A percentile compares a stretch with the other conserved stretches of the same genome.
These are phyloP conservation scores for Sycophaga agraensis DNA, from an alignment of 1,140 invertebrate species.

Conservation along the genomic window DNA sequence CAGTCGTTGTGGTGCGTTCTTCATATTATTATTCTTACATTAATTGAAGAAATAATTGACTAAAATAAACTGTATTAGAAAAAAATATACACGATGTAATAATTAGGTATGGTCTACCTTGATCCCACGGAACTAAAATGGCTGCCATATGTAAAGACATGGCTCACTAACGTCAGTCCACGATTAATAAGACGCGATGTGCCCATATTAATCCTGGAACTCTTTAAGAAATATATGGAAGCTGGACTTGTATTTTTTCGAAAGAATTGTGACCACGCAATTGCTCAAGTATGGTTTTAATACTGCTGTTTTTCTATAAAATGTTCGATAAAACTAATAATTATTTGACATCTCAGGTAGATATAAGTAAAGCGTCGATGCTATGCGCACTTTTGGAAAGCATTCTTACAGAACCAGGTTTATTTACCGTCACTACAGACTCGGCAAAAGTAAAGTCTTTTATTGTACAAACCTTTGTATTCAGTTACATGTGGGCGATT, in stretches of 20 bases:
- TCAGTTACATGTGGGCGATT: constrained; percentile 77
- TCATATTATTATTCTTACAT: too few relatives aligned
- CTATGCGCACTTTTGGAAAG: constrained; percentile 74
- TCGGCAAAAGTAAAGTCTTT: constrained; percentile 64
- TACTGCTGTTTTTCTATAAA: too few relatives aligned
- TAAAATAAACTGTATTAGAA: too few relatives aligned
- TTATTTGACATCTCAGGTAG: constrained; percentile 64
- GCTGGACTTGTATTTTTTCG: constrained; percentile 66
- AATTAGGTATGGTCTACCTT: constrained; percentile 84
- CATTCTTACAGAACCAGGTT: constrained; percentile 59
- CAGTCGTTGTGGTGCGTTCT: constrained; percentile 61
- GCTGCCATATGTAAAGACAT: constrained; percentile 78
- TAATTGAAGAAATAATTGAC: background rate
- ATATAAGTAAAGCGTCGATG: constrained; percentile 76
- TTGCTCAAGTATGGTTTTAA: constrained; percentile 60
- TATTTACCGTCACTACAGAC: constrained; percentile 58
- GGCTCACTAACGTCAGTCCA: constrained; percentile 66
- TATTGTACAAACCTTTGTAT: constrained; percentile 71
- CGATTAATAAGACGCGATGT: constrained; percentile 60
- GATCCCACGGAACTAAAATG: constrained; percentile 80
- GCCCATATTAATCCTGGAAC: constrained; percentile 59
- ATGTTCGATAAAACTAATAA: background rate
- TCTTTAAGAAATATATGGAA: constrained; percentile 68
- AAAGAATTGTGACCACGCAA: constrained; percentile 66
- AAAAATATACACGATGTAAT: background rate